Evolutionary conservation across 2,113 vertebrate genomes (phyloP), one percentile per base, ranked within the genome.

Genomic region (Phaetusa simplex): DNA sequence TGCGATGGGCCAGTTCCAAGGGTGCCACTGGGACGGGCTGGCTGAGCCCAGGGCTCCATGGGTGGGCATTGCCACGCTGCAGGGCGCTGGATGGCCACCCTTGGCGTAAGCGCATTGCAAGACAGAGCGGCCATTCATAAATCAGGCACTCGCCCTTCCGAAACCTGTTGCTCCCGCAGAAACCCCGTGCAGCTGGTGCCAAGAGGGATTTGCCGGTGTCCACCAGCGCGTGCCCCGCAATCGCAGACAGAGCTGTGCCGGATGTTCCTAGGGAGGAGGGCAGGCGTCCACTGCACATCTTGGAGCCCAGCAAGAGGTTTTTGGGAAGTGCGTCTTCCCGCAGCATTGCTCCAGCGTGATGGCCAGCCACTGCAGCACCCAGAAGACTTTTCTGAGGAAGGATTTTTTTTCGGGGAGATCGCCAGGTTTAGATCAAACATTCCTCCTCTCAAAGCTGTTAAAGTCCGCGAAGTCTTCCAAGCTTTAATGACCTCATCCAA

Each of bases 1-100:
- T 0, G 0, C 0, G 0, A 40, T 2, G 1, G 8, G 42, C 27
- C 9, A 36, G 8, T 43, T 49, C n/a, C 36, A 38, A 61, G 16
- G 14, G 14, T 27, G n/a, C 38, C 0, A 1, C 40, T 4, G 43
- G 62, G 53, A 80, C 1, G 0, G 69, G 16, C n/a, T 3, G 23
- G 45, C 43, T 21, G 56, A 95, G 71, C 58, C 1, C 2, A 66
- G 32, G 17, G 26, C 15, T 74, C 45, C 21, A 40, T 2, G 3
- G 0, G 2, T 7, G 4, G 40, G 13, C 12, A 32, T 0, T n/a
- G 52, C 47, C 38, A 30, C 42, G 2, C 56, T 43, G 13, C 72
- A 42, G 43, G 29, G 53, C 1, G 13, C 24, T 1, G 1, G 32
- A 11, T 20, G 34, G 8, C 32, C 43, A 58, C 27, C 29, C 38